Evolutionary conservation across 2,797 vertebrate species (phyloP), one percentile per base, ranked within the genome.

Genomic region (Antrozous pallidus): DNA sequence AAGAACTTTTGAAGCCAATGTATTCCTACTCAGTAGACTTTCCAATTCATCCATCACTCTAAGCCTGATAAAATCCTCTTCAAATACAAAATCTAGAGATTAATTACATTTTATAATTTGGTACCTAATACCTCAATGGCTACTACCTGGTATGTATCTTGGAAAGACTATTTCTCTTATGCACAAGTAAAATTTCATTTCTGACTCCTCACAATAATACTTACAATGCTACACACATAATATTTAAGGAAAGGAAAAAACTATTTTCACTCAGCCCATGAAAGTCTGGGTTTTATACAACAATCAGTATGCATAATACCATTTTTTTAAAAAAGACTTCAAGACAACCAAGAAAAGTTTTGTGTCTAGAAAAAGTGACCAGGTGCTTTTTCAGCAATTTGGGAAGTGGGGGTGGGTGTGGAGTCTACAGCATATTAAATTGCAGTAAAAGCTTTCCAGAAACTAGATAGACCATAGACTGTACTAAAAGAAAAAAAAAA

Each of bases 401-500:
- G 17, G 20, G 9, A 56, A 20, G 17, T 7, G 47, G 14, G 58
- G 3, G 40, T 22, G 1, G 24, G 40, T 18, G 9, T 45, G 28
- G 18, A 16, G 71, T 88, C 84, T 79, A 17, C 16, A 74, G 16
- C 74, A 67, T 94, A 92, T 83, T 87, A 97, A 97, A 84, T 88
- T 83, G 71, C 82, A 97, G 79, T 58, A 95, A 96, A 97, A 73
- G 89, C 94, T 97, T 98, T 97, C 95, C 91, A 97, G 97, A 97
- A 95, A 97, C 78, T 69, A 96, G 91, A 96, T 26, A 97, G 97
- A 95, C 90, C 86, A 92, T 9, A 71, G 71, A 69, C 36, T 80
- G 86, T 94, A 96, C 96, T 96, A 97, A 58, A 58, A 58, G 92
- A 97, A 95, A 95, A 97, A 95, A 92, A 97, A 95, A 97, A 95